phyloP scores from a whole-genome alignment of 2,888 invertebrate genomes.

The Pristionchus arcanus region DNA sequence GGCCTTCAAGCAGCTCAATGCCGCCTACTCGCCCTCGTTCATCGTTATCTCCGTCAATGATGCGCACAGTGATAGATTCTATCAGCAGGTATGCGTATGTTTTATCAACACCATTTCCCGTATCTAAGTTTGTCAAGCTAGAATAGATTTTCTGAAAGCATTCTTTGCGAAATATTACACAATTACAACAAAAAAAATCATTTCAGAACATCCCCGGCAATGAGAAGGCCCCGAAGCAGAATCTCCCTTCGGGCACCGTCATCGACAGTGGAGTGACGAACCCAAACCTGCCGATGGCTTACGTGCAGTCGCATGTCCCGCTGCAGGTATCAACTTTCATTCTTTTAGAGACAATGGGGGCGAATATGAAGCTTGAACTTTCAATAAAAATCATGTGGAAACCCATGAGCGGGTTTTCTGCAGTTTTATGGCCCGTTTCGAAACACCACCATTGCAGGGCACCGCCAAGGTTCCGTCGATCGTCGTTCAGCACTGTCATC shows the following conservation, averaged over 20 bases:
- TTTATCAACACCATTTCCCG: no score
- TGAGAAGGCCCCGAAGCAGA: conserved; percentile 30
- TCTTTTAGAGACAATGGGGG: no score
- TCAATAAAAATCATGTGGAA: no score
- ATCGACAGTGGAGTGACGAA: conserved; percentile 29
- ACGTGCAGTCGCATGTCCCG: conserved; percentile 43
- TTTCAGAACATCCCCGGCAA: conserved; percentile 25
- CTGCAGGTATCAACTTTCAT: conserved; percentile 56
- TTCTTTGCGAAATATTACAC: no score
- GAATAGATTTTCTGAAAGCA: no score
- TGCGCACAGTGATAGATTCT: conserved; percentile 25
- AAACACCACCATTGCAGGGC: no score
- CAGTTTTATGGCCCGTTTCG: no score
- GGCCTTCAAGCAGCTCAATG: conserved; percentile 2
- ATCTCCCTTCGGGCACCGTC: conserved; percentile 24
- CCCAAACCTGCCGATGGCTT: background rate
- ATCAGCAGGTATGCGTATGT: conserved; percentile 5
- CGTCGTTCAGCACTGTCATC: background rate
- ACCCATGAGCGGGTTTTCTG: no score
- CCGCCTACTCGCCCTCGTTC: conserved; percentile 5
- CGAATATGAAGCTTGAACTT: no score
- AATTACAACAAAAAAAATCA: no score
- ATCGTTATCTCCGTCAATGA: conserved; percentile 29
- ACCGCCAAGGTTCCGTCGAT: background rate
- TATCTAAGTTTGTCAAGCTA: no score